Percentiles rank a stretch among this genome's conserved stretches.
These are phyloP conservation scores for Palaemon carinicauda DNA, from an alignment of 1,140 invertebrate genomes.

Conservation along the genomic window DNA sequence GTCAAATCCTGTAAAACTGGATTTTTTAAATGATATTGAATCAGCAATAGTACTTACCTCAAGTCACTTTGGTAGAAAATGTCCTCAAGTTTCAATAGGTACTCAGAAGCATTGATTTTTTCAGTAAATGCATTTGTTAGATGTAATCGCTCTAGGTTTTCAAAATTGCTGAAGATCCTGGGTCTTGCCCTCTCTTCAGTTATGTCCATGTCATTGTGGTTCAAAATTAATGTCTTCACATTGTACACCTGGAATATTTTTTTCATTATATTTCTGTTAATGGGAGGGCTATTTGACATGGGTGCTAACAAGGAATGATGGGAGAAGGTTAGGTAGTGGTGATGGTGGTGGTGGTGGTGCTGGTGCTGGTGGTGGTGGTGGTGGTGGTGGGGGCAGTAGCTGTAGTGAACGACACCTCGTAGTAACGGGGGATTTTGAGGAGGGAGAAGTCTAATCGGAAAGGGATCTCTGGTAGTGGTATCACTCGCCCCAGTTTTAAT, in stretches of 20 bases:
- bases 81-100: conserved; percentile 70
- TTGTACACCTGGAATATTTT: conserved; percentile 70
- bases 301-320: no score
- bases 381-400: no score
- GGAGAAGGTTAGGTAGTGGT: no score
- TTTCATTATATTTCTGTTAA: no score
- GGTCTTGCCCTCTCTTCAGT: conserved; percentile 74
- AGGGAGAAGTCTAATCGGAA: no score
- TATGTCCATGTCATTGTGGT: conserved; percentile 78
- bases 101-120: conserved; percentile 60
- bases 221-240: conserved; percentile 77
- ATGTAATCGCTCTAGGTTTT: conserved; percentile 76
- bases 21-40: background rate
- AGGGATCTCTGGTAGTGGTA: no score
- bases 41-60: conserved; percentile 60
- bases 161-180: conserved; percentile 80
- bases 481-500: no score
- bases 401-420: no score
- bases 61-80: conserved; percentile 77
- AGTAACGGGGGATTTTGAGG: no score
- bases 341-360: no score
- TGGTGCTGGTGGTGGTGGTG: no score
- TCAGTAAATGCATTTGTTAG: conserved; percentile 80
- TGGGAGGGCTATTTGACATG: no score
- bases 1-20: background rate